Evolutionary conservation across 2,888 invertebrate species (phyloP).

Genomic region (Coelinius sp.): DNA sequence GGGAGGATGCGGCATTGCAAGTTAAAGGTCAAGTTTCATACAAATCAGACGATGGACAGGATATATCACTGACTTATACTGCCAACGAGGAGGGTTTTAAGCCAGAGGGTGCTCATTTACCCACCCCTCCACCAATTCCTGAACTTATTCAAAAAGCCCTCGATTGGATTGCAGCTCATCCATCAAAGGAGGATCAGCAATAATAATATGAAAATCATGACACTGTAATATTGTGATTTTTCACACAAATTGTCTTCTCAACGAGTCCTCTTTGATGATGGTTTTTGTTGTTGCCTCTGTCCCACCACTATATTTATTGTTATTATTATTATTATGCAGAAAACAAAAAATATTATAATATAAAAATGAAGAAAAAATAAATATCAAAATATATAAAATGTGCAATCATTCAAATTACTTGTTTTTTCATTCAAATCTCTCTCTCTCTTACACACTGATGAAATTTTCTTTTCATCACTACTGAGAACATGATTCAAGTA

Average conservation of each 20-base stretch:
- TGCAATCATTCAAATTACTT: constrained; percentile 1
- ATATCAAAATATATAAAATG: too few species aligned
- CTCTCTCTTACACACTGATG: neutral
- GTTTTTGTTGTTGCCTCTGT: constrained; percentile 14
- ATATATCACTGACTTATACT: constrained; percentile 65
- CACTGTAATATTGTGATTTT: neutral
- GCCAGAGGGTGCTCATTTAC: constrained; percentile 68
- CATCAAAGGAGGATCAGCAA: constrained; percentile 51
- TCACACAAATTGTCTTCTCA: neutral
- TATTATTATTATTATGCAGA: neutral
- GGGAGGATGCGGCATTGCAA: constrained; percentile 60
- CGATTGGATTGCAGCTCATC: constrained; percentile 62
- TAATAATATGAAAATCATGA: neutral
- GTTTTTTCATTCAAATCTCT: neutral
- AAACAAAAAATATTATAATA: constrained; percentile 11
- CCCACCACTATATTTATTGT: constrained; percentile 9
- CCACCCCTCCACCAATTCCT: constrained; percentile 68
- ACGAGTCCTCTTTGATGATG: neutral
- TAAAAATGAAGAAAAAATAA: constrained; percentile 26
- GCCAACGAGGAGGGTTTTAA: constrained; percentile 70
- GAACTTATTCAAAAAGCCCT: constrained; percentile 65
- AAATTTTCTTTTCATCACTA: too few species aligned
- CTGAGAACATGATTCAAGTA: too few species aligned
- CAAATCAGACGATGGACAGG: constrained; percentile 66
- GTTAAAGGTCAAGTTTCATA: constrained; percentile 69